These are phyloP conservation scores for Chloroclystis v-ata DNA, from an alignment of 2,888 invertebrate species.

Conservation along the genomic window DNA sequence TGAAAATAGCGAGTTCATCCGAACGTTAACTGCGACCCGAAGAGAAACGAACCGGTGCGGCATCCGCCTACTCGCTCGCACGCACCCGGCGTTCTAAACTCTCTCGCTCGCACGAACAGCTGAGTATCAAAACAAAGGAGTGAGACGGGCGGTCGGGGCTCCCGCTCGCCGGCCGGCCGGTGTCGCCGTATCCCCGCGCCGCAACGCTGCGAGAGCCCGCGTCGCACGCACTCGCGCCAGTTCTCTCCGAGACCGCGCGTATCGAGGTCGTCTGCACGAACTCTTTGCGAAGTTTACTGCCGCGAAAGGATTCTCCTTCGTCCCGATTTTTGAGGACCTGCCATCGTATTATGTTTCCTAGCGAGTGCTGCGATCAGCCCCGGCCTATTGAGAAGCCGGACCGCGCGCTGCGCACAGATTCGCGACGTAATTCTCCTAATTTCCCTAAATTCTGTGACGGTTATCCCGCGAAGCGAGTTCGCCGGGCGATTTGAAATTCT, in stretches of 20 bases:
- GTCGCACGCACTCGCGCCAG: constrained; percentile 60
- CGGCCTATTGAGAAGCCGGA: constrained; percentile 73
- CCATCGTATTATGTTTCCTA: constrained; percentile 75
- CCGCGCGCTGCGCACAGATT: constrained; percentile 57
- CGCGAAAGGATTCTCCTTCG: constrained; percentile 76
- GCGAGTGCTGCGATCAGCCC: constrained; percentile 66
- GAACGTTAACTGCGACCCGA: constrained; percentile 44
- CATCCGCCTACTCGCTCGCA: constrained; percentile 40
- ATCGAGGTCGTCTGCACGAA: constrained; percentile 66
- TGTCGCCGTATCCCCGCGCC: constrained; percentile 52
- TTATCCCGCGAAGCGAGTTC: constrained; percentile 71
- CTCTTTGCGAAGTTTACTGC: constrained; percentile 67
- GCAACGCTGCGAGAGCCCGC: constrained; percentile 10
- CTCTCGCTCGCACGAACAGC: constrained; percentile 67
- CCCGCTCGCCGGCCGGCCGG: constrained; percentile 77
- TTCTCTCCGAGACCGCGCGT: constrained; percentile 70
- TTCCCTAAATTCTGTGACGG: constrained; percentile 72
- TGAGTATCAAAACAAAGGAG: constrained; percentile 79
- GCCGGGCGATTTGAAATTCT: constrained; percentile 71
- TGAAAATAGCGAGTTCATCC: constrained; percentile 57
- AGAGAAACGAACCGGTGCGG: constrained; percentile 45
- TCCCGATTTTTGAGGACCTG: constrained; percentile 72
- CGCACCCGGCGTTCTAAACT: constrained; percentile 39
- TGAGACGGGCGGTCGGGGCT: constrained; percentile 73
- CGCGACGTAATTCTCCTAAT: constrained; percentile 58